Percentiles rank a stretch among this genome's conserved stretches.
Conservation (phyloP, 1,140 invertebrate species). For the Microplitis mediator region DNA sequence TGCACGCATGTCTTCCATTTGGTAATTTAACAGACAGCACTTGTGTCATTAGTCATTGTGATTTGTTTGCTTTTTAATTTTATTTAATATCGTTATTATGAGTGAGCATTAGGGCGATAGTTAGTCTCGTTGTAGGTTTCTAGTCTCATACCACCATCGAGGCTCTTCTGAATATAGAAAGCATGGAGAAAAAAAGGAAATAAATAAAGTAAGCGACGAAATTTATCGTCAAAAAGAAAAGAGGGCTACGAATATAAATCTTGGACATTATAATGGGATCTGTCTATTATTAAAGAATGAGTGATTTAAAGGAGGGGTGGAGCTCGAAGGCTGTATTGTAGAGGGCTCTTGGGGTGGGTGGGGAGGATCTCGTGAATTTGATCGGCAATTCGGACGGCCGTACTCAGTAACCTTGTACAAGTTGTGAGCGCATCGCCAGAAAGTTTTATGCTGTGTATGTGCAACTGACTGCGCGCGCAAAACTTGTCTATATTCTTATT, state of each 20-base stretch:
- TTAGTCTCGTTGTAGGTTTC: background rate
- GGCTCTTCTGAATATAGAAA: background rate
- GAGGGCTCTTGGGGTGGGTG: conserved; percentile 45
- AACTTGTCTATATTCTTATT: background rate
- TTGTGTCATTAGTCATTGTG: background rate
- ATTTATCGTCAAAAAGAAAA: conserved; percentile 63
- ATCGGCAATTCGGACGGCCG: conserved; percentile 50
- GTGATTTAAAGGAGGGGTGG: conserved; percentile 62
- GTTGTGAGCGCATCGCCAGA: background rate
- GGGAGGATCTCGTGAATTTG: conserved; percentile 56
- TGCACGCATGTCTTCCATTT: background rate
- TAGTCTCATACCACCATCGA: background rate
- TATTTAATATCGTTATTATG: background rate
- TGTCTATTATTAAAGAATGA: conserved; percentile 65
- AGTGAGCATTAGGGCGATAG: background rate
- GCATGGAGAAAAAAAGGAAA: conserved; percentile 19
- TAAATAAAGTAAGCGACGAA: conserved; percentile 47
- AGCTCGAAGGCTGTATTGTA: conserved; percentile 40
- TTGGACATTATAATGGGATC: conserved; percentile 63
- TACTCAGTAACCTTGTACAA: background rate
- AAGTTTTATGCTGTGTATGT: background rate
- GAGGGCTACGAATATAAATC: conserved; percentile 61
- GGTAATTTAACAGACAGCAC: background rate
- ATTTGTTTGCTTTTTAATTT: conserved; percentile 2
- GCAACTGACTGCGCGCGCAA: conserved; percentile 22